phyloP scores from a whole-genome alignment of 2,113 vertebrate genomes.

The Butorides virescens region DNA sequence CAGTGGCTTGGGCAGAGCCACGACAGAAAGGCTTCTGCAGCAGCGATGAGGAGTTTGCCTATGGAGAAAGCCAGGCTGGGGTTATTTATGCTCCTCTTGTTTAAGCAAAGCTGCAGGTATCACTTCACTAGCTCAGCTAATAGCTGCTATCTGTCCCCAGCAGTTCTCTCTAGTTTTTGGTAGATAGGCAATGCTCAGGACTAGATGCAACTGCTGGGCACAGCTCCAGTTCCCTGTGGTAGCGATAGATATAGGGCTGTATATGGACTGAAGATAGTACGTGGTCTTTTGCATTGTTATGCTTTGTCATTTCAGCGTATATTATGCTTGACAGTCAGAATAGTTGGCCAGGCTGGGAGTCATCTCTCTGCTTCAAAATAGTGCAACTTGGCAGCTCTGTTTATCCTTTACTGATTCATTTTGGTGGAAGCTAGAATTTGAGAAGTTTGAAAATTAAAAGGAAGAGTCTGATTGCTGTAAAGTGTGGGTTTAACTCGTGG shows the following conservation, averaged over 20 bases:
- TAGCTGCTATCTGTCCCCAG: neutral
- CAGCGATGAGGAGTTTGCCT: neutral
- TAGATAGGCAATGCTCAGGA: neutral
- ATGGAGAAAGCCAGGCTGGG: neutral
- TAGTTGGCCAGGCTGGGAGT: neutral
- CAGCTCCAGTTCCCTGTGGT: neutral
- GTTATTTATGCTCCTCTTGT: neutral
- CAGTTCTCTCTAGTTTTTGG: neutral
- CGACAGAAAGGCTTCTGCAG: neutral
- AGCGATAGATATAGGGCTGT: neutral
- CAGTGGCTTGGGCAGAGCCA: neutral
- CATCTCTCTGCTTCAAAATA: neutral
- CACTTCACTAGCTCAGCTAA: neutral
- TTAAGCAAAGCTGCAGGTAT: neutral
- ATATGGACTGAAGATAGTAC: neutral
- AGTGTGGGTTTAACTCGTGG: neutral
- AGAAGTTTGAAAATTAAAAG: conserved; percentile 13
- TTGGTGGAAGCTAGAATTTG: neutral
- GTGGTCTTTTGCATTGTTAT: neutral
- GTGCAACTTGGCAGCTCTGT: neutral
- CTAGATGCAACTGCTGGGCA: neutral
- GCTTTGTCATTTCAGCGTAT: neutral
- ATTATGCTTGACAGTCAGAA: neutral
- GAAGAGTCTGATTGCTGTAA: neutral
- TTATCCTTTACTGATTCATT: neutral